A percentile compares a stretch with the other conserved stretches of the same genome.
phyloP scores from a whole-genome alignment of 2,113 vertebrate genomes.

The rat (Rattus norvegicus) region GRCr8 NC_086019.1:89495501-89496000 shows the following conservation, averaged over 20 bases:
- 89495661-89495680: not conserved
- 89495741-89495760: not conserved
- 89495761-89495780: not conserved
- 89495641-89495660: not conserved
- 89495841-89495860: not conserved
- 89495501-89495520: not conserved
- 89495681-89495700: not conserved
- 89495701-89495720: too few relatives aligned
- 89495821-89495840: not conserved
- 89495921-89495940: not conserved
- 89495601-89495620: not conserved
- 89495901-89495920: not conserved
- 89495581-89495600: not conserved
- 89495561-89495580: not conserved
- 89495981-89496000: not conserved
- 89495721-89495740: not conserved
- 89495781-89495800: not conserved
- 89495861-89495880: not conserved
- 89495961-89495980: fast-evolving
- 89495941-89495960: not conserved
- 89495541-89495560: not conserved
- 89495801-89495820: not conserved
- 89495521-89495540: not conserved
- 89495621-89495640: not conserved
- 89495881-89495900: not conserved